These are phyloP conservation scores for Karalla daura DNA, from an alignment of 2,797 vertebrate genomes.

Conservation along the genomic window DNA sequence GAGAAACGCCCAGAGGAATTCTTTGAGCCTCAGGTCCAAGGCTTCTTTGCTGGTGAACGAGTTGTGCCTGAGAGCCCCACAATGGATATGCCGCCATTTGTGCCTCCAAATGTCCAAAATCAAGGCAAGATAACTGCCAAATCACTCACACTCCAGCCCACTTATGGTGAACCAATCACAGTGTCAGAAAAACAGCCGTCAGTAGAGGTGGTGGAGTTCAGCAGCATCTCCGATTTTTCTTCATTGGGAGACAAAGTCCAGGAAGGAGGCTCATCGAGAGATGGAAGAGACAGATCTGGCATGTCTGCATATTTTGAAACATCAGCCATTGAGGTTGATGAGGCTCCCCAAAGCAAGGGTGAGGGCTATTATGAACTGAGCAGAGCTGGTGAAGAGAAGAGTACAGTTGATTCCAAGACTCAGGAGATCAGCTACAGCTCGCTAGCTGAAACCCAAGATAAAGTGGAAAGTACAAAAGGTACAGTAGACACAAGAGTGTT, in stretches of 20 bases:
- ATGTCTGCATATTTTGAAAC: constrained; percentile 99
- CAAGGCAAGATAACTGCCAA: constrained; percentile 78
- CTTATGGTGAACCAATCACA: constrained; percentile 77
- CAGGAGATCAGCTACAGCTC: constrained; percentile 90
- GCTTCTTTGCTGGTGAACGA: constrained; percentile 85
- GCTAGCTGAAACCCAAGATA: constrained; percentile 82
- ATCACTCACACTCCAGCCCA: constrained; percentile 71
- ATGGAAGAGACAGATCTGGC: constrained; percentile 89
- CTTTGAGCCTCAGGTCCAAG: constrained; percentile 87
- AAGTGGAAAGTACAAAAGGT: constrained; percentile 58
- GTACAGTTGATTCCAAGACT: constrained; percentile 57
- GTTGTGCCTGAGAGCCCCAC: constrained; percentile 81
- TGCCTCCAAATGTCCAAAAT: constrained; percentile 72
- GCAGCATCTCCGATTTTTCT: constrained; percentile 74
- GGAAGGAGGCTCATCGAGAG: constrained; percentile 55
- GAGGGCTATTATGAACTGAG: constrained; percentile 98
- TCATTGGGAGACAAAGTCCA: constrained; percentile 61
- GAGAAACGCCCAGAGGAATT: constrained; percentile 86
- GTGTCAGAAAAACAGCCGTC: constrained; percentile 83
- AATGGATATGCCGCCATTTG: constrained; percentile 76
- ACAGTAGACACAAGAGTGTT: constrained; percentile 82
- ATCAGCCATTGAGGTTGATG: constrained; percentile 89
- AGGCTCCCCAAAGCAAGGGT: constrained; percentile 67
- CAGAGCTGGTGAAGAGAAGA: constrained; percentile 85
- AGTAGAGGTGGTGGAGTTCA: constrained; percentile 81